Conservation (phyloP, 2,797 vertebrate genomes). For the Xiphophorus birchmanni region DNA sequence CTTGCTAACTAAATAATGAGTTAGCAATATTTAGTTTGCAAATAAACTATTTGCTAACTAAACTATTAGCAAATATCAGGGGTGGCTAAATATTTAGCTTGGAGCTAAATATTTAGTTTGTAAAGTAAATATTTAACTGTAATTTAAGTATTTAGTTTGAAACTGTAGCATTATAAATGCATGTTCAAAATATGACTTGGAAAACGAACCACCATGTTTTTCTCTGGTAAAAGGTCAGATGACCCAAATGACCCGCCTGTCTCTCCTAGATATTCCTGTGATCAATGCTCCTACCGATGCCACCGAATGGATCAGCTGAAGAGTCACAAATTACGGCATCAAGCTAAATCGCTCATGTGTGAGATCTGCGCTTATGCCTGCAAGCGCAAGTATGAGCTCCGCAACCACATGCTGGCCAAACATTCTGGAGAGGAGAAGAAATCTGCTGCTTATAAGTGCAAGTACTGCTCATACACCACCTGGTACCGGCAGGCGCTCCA, state of each 20-base stretch:
- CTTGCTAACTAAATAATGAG: too few relatives aligned
- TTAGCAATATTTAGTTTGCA: too few relatives aligned
- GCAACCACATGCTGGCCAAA: constrained; percentile 92
- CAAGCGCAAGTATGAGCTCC: constrained; percentile 95
- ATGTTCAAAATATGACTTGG: background rate
- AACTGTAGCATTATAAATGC: background rate
- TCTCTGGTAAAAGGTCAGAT: background rate
- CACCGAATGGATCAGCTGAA: constrained; percentile 96
- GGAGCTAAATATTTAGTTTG: too few relatives aligned
- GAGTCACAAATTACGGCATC: constrained; percentile 96
- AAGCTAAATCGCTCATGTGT: constrained; percentile 94
- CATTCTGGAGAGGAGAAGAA: constrained; percentile 79
- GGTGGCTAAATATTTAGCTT: too few relatives aligned
- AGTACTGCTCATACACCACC: constrained; percentile 91
- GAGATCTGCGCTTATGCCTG: constrained; percentile 95
- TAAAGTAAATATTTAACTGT: too few relatives aligned
- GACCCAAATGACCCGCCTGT: background rate
- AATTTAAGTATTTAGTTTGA: background rate
- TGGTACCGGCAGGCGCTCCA: constrained; percentile 91
- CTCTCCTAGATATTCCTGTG: constrained; percentile 89
- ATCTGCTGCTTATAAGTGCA: constrained; percentile 85
- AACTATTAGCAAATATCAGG: too few relatives aligned
- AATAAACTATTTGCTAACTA: too few relatives aligned
- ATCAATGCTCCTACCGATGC: constrained; percentile 93
- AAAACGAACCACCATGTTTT: background rate